phyloP scores from a whole-genome alignment of 2,888 invertebrate species.

The Melolontha melolontha region DNA sequence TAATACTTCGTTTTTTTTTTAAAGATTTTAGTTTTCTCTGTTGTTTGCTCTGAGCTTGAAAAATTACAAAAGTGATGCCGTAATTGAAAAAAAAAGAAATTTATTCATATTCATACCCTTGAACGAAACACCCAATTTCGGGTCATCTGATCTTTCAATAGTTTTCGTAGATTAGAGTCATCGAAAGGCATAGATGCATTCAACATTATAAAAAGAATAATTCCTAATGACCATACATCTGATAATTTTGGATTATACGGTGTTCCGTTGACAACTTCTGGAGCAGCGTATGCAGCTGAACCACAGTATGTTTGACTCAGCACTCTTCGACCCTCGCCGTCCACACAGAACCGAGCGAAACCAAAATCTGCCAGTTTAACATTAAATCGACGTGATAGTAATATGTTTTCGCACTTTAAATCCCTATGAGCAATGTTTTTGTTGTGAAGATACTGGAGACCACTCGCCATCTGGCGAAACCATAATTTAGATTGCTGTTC shows the following conservation, averaged over 20 bases:
- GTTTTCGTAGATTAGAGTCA: slow-evolving; percentile 84
- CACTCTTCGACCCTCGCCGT: slow-evolving; percentile 78
- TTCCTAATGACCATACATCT: slow-evolving; percentile 94
- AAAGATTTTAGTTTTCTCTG: too few relatives aligned
- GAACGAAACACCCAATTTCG: slow-evolving; percentile 82
- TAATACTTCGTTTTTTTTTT: too few relatives aligned
- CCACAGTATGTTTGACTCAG: slow-evolving; percentile 94
- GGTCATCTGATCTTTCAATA: slow-evolving; percentile 86
- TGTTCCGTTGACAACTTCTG: slow-evolving; percentile 88
- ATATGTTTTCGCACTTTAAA: slow-evolving; percentile 93
- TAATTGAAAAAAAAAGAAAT: too few relatives aligned
- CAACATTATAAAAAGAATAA: slow-evolving; percentile 93
- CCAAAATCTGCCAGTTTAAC: slow-evolving; percentile 96
- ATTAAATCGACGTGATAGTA: slow-evolving; percentile 85
- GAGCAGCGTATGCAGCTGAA: slow-evolving; percentile 96
- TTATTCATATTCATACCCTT: slow-evolving; percentile 65
- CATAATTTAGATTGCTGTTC: slow-evolving; percentile 85
- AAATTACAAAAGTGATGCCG: too few relatives aligned
- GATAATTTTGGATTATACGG: slow-evolving; percentile 90
- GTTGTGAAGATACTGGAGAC: slow-evolving; percentile 84
- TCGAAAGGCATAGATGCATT: slow-evolving; percentile 96
- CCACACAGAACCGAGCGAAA: slow-evolving; percentile 86
- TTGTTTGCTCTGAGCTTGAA: too few relatives aligned
- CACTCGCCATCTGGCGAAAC: slow-evolving; percentile 89
- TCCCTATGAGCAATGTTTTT: slow-evolving; percentile 91